These are phyloP conservation scores for Sciurus niger DNA, from an alignment of 2,113 vertebrate species.

Conservation along the genomic window DNA sequence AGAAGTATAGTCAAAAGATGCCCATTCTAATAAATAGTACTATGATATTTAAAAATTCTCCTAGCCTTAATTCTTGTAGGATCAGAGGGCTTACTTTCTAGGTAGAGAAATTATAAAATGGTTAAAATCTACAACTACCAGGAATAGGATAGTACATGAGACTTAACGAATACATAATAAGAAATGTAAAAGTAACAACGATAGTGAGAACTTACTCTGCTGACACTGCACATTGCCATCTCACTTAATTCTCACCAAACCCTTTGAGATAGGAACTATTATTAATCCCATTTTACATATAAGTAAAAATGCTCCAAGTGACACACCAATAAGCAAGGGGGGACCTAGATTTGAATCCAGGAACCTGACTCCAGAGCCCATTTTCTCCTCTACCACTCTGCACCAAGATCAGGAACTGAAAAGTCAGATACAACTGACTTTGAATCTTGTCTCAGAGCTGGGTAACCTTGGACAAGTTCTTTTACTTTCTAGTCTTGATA, in stretches of 20 bases:
- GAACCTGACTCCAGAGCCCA: neutral
- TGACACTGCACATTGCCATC: neutral
- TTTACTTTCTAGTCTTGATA: conserved; percentile 44
- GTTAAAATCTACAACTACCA: neutral
- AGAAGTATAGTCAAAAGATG: conserved; percentile 11
- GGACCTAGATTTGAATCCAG: neutral
- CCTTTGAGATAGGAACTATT: neutral
- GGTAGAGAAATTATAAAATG: neutral
- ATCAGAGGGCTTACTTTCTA: conserved; percentile 9
- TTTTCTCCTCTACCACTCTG: neutral
- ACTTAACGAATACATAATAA: neutral
- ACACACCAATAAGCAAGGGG: neutral
- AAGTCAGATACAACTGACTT: neutral
- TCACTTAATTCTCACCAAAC: conserved; percentile 34
- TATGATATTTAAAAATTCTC: conserved; percentile 40
- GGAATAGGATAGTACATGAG: neutral
- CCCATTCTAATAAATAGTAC: neutral
- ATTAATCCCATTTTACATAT: neutral
- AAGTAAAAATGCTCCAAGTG: neutral
- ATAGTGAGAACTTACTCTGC: neutral
- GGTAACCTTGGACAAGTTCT: conserved; percentile 36
- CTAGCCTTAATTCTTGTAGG: neutral
- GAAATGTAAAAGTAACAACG: neutral
- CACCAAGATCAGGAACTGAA: neutral
- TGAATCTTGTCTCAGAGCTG: conserved; percentile 12